Evolutionary conservation across 2,888 invertebrate genomes (phyloP), one percentile per base, ranked within the genome.

Genomic region (Ectropis crepuscularia): DNA sequence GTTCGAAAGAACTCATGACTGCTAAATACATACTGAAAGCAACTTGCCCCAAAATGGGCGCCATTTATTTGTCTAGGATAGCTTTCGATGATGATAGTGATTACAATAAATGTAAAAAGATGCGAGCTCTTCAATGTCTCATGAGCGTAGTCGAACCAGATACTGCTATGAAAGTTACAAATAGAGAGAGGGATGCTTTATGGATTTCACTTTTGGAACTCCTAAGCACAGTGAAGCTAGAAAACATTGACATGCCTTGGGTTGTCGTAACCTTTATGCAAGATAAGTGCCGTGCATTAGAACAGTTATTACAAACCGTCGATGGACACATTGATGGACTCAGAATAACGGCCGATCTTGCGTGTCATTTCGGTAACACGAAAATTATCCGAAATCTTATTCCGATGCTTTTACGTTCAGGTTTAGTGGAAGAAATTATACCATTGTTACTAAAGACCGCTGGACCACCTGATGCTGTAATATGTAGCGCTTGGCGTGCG

Each of bases 31-130:
- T 93, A 74, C 76, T 93, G 16, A 92, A 89, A 80, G 93, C 91
- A 57, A 92, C 93, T 12, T 92, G 93, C 72, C 89, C 91, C 12
- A 93, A 92, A 84, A 91, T 93, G 90, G 89, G 91, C 5, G 93
- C 92, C 10, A 90, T 93, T 69, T 93, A 93, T 74, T 79, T 93
- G 69, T 92, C 91, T 10, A 83, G 92, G 57, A 92, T 93, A 61
- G 92, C 89, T 12, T 88, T 92, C 71, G 92, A 92, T 62, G 91
- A 91, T 62, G 92, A 90, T 50, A 87, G 86, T 71, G 90, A 91
- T 70, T 84, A 85, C 66, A 90, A 92, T 61, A 92, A 90, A 76
- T 80, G 82, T 62, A 93, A 91, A 75, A 92, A 92, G 78, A 79
- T 93, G 70, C 80, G 91, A 74, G 93, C 93, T 47, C 78, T 93